Evolutionary conservation across 2,797 vertebrate genomes (phyloP).

Genomic region (Delichon dasypus): DNA sequence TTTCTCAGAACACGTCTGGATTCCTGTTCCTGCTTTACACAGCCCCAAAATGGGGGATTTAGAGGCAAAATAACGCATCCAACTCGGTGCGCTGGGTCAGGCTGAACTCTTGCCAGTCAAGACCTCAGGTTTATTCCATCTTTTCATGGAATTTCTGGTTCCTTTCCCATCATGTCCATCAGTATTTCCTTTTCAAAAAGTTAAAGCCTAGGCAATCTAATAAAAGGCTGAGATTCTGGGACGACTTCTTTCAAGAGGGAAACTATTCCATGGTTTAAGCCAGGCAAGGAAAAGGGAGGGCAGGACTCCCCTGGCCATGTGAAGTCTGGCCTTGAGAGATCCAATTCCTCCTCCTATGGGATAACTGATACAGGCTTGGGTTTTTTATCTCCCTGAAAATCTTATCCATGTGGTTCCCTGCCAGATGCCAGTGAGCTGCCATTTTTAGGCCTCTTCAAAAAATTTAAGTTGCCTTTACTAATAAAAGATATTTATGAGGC

Average conservation of each 20-base stretch:
- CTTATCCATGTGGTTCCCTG: not conserved
- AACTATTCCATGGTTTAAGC: not conserved
- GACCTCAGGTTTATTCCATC: not conserved
- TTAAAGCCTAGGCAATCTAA: not conserved
- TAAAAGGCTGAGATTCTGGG: not conserved
- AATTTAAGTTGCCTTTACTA: not conserved
- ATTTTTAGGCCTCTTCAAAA: not conserved
- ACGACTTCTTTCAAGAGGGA: not conserved
- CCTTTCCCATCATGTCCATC: not conserved
- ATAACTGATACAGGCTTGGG: not conserved
- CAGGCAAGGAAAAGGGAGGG: not conserved
- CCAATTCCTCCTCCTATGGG: not conserved
- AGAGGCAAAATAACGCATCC: fast-evolving
- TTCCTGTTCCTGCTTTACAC: not conserved
- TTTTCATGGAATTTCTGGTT: not conserved
- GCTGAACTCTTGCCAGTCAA: not conserved
- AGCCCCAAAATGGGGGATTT: fast-evolving
- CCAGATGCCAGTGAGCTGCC: not conserved
- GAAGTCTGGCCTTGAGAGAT: not conserved
- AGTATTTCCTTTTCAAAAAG: not conserved
- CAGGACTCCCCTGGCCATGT: not conserved
- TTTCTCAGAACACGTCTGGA: not conserved
- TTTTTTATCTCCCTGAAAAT: not conserved
- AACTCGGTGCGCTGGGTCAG: fast-evolving
- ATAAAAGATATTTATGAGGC: not conserved